Evolutionary conservation across 2,797 vertebrate species (phyloP), one percentile per base, ranked within the genome.

Genomic region (Molossus alvarezi): DNA sequence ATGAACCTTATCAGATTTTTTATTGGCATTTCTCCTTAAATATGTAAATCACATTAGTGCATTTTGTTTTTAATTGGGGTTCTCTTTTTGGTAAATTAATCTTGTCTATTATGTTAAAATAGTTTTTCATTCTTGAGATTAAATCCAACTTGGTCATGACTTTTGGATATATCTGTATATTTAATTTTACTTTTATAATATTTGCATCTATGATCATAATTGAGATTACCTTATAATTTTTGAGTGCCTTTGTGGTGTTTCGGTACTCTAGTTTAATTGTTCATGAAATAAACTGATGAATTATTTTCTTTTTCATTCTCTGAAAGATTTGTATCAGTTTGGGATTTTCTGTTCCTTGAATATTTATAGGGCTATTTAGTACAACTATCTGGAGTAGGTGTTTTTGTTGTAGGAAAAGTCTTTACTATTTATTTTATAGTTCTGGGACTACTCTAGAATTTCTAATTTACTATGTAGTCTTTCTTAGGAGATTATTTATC

Each of bases 341-440:
- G 5, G 5, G 14, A 33, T 48, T 75, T 75, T 48, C 29, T 29
- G 3, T 65, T 73, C 6, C 41, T 82, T 73, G 33, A 82, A 82
- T 82, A 20, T 67, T 94, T 17, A 41, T 57, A 65, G 48, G 18
- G 25, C 27, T 76, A 77, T 4, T 79, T 29, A 58, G 17, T 27
- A 77, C 29, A 92, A 20, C 5, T 92, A 77, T 69, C 37, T 27
- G 37, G 13, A 7, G 12, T 33, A 48, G 33, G 3, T 48, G 45
- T 1, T 77, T 92, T 77, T 33, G 62, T 69, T 69, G 21, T 21
- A 92, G 21, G 33, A 65, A 64, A 72, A 27, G 37, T 85, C 11
- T 93, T 65, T 45, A 81, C 72, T 45, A 81, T 27, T 81, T 64
- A 73, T 45, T 73, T 81, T 57, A 73, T 75, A 37, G 17, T 88